A percentile compares a stretch with the other conserved stretches of the same genome.
phyloP scores from a whole-genome alignment of 2,888 invertebrate genomes.

The Drosophila borborema region DNA sequence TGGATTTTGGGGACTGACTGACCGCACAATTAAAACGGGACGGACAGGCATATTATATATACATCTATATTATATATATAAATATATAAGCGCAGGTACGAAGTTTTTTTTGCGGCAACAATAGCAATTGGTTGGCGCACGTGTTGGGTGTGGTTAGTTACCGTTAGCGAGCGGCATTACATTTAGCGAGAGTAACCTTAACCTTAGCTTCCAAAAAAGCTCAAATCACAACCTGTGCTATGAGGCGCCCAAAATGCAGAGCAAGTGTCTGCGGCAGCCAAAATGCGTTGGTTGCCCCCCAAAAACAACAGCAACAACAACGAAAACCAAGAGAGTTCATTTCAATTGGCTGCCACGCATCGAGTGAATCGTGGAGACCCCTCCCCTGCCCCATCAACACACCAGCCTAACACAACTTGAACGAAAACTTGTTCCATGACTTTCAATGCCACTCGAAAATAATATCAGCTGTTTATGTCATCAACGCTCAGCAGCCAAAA shows the following conservation, averaged over 20 bases:
- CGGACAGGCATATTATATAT: conserved; percentile 59
- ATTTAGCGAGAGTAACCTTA: conserved; percentile 79
- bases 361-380: conserved; percentile 41
- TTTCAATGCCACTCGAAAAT: conserved; percentile 65
- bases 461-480: conserved; percentile 57
- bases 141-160: conserved; percentile 70
- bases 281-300: conserved; percentile 48
- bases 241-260: conserved; percentile 80
- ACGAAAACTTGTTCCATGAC: conserved; percentile 50
- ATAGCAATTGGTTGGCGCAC: conserved; percentile 4
- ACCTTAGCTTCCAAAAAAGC: conserved; percentile 85
- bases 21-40: conserved; percentile 81
- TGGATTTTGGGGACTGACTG: conserved; percentile 85
- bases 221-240: conserved; percentile 83
- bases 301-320: background rate
- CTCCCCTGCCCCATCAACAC: background rate
- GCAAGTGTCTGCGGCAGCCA: conserved; percentile 59
- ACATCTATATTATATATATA: background rate
- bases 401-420: background rate
- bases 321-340: conserved; percentile 58
- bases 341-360: conserved; percentile 60
- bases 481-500: conserved; percentile 27
- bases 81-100: conserved; percentile 1
- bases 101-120: conserved; percentile 10
- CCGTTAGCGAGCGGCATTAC: conserved; percentile 31